Base-by-base conservation (phyloP, 2,797 vertebrate genomes). In the Coregonus suidteri region DNA sequence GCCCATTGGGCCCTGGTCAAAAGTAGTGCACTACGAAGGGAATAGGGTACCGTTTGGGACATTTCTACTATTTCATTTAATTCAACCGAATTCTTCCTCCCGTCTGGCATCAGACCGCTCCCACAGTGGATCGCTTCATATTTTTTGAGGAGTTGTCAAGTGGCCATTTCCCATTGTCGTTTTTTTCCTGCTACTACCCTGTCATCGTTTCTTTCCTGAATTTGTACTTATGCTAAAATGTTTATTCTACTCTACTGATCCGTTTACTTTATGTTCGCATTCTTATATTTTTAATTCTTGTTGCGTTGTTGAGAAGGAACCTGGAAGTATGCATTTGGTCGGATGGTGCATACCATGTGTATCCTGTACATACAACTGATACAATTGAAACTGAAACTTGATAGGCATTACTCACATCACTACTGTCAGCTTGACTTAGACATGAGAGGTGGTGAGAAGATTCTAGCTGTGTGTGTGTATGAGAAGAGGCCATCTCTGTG, bases 361-460 rank as follows among this genome's bases (percentile, higher is more conserved):
- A 41, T 41, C 1, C 2, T 7, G 6, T 41, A 2, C 7, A 7
- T 41, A 41, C 7, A 9, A 41, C 41, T 41, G 9, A 0, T 41
- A 9, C 0, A 41, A 41, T 6, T 41, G 6, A 41, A 41, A 41
- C 7, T 41, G 41, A 41, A 41, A 9, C 41, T 9, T 9, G 87
- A 84, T 82, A 77, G 75, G 79, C 88, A 87, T 90, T 90, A 89
- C 81, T 91, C 82, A 83, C 89, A 90, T 90, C 85, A 81, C 71
- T 73, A 79, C 80, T 78, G 84, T 83, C 88, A 89, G 83, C 83
- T 87, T 84, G 83, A 84, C 85, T 85, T 75, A 77, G 80, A 90
- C 82, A 82, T 41, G 41, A 41, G 41, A 9, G 41, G 41, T 9
- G 25, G 25, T 25, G 25, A 25, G 0, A 25, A 25, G 25, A 25